Conservation (phyloP, 2,113 vertebrate genomes). For the Crotalus tigris region DNA sequence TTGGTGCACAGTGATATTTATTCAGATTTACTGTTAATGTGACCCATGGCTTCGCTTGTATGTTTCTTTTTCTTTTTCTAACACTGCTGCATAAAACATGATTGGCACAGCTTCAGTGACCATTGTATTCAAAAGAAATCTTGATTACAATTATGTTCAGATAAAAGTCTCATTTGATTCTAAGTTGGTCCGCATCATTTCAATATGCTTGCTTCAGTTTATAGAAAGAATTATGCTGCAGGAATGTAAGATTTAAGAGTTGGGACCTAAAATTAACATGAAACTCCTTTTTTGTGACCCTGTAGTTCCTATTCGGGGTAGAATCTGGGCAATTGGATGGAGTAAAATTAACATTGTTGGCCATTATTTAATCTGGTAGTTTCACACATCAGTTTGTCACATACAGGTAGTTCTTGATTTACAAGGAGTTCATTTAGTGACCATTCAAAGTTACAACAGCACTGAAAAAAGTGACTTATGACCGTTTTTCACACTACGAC, state of each 20-base stretch:
- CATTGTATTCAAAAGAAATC: neutral
- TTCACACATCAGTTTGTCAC: neutral
- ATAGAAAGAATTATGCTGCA: neutral
- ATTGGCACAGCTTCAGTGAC: neutral
- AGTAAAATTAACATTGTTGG: neutral
- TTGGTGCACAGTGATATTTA: neutral
- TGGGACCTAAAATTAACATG: neutral
- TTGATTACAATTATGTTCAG: neutral
- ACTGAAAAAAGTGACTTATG: no score
- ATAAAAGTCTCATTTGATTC: neutral
- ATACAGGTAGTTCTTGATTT: no score
- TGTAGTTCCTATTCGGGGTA: neutral
- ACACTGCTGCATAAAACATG: neutral
- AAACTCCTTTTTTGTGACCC: neutral
- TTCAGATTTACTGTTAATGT: neutral
- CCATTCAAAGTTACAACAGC: no score
- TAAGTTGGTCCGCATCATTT: neutral
- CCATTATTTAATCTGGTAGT: neutral
- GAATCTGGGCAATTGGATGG: neutral
- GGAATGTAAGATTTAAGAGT: neutral
- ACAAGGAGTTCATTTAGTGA: no score
- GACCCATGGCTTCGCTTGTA: neutral
- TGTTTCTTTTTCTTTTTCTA: neutral
- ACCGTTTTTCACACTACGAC: no score
- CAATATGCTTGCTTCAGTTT: neutral